Conservation (phyloP, 2,797 vertebrate species). For the Ispidina picta region DNA sequence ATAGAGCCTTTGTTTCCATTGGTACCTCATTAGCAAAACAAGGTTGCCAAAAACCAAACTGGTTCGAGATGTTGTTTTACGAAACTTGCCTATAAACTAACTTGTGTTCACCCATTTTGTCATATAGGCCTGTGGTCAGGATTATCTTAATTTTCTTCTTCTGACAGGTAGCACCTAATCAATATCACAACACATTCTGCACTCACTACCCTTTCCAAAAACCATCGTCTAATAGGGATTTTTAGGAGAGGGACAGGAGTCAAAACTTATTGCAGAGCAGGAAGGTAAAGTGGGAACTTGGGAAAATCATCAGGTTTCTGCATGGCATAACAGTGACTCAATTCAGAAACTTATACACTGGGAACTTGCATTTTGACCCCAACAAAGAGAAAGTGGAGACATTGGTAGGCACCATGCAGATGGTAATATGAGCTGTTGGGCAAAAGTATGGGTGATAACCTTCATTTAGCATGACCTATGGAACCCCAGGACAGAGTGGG, state of each 20-base stretch:
- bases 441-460: neutral
- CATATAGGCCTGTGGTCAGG: neutral
- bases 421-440: neutral
- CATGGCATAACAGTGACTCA: neutral
- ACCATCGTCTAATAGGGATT: neutral
- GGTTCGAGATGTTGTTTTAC: neutral
- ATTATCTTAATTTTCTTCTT: neutral
- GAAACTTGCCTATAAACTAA: neutral
- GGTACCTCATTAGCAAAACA: slow-evolving; percentile 37
- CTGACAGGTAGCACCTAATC: neutral
- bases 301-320: slow-evolving; percentile 16
- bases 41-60: slow-evolving; percentile 4
- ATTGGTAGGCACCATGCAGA: neutral
- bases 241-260: neutral
- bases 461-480: neutral
- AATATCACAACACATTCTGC: neutral
- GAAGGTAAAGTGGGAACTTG: neutral
- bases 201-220: neutral
- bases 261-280: neutral
- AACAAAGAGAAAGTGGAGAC: neutral
- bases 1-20: slow-evolving; percentile 38
- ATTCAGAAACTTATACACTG: neutral
- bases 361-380: slow-evolving; percentile 9
- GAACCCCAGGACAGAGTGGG: neutral
- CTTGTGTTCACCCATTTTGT: neutral